Base-by-base conservation (phyloP, 2,113 vertebrate genomes). In the Clarias magur region DNA sequence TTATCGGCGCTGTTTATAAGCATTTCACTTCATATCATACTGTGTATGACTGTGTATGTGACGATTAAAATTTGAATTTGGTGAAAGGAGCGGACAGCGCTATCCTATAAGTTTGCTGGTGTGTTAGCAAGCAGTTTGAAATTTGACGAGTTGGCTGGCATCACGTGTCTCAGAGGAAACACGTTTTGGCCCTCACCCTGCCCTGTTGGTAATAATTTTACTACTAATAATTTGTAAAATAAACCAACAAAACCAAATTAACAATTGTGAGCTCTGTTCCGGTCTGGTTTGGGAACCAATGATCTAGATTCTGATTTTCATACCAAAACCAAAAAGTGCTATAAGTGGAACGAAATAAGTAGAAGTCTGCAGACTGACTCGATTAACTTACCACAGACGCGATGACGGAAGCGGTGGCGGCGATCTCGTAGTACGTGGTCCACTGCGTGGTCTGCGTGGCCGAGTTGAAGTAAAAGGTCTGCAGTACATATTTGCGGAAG, bases 381-480 rank as follows among this genome's bases (percentile, higher is more conserved):
- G 54, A 73, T 25, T 15, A 4, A 60, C 21, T 12, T 97, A 99
- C 98, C 97, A 99, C 96, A 0, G 97, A 98, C 2, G 97, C 96
- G 54, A 97, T 97, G 91, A 97, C 88, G 2, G 98, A 98, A 70
- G 97, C 86, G 0, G 96, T 98, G 0, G 97, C 97, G 19, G 97
- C 96, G 75, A 99, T 98, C 94, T 99, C 97, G 3, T 99, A 99
- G 95, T 98, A 99, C 7, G 97, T 99, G 34, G 94, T 99, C 98
- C 98, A 99, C 93, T 98, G 97, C 0, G 98, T 97, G 0, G 95
- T 95, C 93, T 98, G 96, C 0, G 96, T 97, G 21, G 95, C 92
- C 0, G 98, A 97, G 92, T 99, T 98, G 94, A 99, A 99, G 94
- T 97, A 99, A 94, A 98, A 99, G 90, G 97, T 98, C 93, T 99